Percentiles rank a stretch among this genome's conserved stretches.
Conservation (phyloP, 2,113 vertebrate species). For the Gasterosteus nipponicus region DNA sequence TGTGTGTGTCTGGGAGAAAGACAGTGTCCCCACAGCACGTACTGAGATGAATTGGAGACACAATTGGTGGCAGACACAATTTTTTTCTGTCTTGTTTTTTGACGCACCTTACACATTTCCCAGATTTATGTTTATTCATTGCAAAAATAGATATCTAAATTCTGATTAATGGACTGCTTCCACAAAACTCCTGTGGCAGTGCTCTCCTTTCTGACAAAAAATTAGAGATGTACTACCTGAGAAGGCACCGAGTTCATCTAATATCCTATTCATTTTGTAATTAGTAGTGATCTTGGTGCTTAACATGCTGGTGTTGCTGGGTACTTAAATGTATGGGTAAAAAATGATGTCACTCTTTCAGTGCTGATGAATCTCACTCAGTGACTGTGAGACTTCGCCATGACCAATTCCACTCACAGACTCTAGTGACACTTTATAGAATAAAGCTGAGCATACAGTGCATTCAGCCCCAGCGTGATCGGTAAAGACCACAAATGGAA, state of each 20-base stretch:
- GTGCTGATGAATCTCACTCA: no score
- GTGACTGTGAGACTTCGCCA: no score
- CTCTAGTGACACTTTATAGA: no score
- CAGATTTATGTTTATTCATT: background rate
- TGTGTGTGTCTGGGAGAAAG: constrained; percentile 11
- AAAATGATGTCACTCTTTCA: no score
- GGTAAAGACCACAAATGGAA: no score
- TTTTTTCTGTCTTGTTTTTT: background rate
- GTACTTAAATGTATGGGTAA: no score
- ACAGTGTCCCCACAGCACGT: constrained; percentile 37
- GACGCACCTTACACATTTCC: no score
- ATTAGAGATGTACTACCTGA: background rate
- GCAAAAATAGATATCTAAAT: background rate
- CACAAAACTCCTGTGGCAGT: background rate
- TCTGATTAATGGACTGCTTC: background rate
- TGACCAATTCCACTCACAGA: no score
- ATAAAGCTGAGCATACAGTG: no score
- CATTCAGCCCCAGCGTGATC: no score
- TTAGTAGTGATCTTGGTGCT: no score
- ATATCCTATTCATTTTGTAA: background rate
- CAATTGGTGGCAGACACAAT: constrained; percentile 8
- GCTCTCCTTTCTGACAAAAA: background rate
- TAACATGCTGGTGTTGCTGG: no score
- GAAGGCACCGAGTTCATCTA: background rate
- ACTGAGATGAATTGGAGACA: constrained; percentile 53